Evolutionary conservation across 2,113 vertebrate genomes (phyloP).

Genomic region (Pygoscelis antarcticus): DNA sequence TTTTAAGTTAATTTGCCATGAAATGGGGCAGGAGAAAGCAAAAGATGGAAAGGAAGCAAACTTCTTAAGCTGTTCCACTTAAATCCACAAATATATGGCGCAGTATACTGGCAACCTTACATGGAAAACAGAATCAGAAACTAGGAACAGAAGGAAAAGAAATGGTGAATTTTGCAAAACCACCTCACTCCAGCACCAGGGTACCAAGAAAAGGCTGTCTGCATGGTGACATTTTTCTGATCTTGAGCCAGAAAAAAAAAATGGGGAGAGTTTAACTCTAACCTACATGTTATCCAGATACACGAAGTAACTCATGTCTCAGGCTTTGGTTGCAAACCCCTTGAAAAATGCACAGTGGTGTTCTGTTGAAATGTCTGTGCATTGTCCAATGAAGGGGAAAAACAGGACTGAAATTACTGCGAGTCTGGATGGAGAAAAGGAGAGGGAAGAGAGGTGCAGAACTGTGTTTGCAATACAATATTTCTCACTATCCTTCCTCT

Average conservation of each 20-base stretch:
- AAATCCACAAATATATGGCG: neutral
- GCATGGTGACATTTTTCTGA: neutral
- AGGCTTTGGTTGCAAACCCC: neutral
- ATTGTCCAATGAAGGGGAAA: neutral
- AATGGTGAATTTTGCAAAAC: neutral
- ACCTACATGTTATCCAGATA: neutral
- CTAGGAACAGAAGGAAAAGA: neutral
- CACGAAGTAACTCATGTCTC: rapidly evolving
- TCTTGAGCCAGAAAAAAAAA: neutral
- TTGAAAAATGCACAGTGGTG: neutral
- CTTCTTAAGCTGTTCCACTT: neutral
- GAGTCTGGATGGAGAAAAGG: neutral
- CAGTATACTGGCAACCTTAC: neutral
- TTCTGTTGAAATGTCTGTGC: neutral
- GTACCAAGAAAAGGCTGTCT: neutral
- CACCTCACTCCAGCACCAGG: neutral
- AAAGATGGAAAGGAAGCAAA: neutral
- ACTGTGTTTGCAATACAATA: neutral
- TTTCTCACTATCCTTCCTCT: neutral
- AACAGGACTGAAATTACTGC: neutral
- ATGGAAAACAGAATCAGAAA: neutral
- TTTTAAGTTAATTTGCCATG: neutral
- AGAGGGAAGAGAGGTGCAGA: neutral
- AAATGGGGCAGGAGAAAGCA: neutral
- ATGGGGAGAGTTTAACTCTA: neutral